Conservation (phyloP, 2,797 vertebrate species). For the Furcifer pardalis region DNA sequence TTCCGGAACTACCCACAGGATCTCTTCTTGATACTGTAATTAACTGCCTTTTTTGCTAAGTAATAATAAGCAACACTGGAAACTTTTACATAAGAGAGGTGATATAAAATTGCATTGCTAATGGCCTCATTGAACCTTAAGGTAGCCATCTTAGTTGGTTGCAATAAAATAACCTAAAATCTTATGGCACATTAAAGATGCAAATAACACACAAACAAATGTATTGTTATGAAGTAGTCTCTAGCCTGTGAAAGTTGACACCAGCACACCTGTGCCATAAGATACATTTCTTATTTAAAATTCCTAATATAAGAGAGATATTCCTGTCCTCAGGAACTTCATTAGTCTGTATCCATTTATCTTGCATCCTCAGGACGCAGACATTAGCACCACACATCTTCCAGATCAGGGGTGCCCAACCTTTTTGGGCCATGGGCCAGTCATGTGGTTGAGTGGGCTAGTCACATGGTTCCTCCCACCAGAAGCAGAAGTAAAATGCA, state of each 20-base stretch:
- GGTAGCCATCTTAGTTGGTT: background rate
- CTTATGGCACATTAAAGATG: background rate
- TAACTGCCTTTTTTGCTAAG: background rate
- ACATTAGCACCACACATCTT: background rate
- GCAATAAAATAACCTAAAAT: background rate
- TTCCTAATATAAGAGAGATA: constrained; percentile 18
- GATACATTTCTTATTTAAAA: background rate
- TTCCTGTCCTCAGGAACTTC: background rate
- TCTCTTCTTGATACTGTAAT: constrained; percentile 11
- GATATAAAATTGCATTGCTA: background rate
- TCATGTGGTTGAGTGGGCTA: no score
- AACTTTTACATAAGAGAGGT: background rate
- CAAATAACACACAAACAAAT: background rate
- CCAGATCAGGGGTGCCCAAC: no score
- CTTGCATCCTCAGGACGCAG: no score
- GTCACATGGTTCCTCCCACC: no score
- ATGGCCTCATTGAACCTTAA: background rate
- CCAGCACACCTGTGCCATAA: background rate
- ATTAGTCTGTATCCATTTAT: no score
- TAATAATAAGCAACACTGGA: background rate
- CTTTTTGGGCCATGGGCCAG: no score
- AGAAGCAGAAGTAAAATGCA: no score
- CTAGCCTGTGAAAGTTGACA: no score
- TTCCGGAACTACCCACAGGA: constrained; percentile 20
- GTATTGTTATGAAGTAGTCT: background rate